These are phyloP conservation scores for Leptinotarsa defecta DNA, from an alignment of 1,140 invertebrate species.

Conservation along the genomic window DNA sequence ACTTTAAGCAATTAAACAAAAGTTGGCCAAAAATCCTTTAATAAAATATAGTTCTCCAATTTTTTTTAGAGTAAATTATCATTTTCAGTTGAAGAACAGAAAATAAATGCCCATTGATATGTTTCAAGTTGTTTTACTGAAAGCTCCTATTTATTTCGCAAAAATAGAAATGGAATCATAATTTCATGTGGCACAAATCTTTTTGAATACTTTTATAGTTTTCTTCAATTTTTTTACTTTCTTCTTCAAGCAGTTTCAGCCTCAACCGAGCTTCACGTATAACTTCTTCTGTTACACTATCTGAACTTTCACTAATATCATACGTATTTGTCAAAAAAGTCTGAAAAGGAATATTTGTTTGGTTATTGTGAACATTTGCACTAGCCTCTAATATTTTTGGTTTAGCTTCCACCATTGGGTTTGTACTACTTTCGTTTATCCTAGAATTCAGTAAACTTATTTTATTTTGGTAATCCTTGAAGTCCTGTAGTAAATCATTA, in stretches of 20 bases:
- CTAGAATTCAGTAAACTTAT: conserved; percentile 10
- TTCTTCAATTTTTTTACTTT: conserved; percentile 21
- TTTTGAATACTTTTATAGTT: conserved; percentile 10
- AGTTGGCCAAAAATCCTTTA: background rate
- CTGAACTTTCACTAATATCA: conserved; percentile 1
- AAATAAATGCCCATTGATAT: too few relatives aligned
- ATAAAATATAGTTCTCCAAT: background rate
- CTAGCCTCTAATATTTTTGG: background rate
- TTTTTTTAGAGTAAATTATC: too few relatives aligned
- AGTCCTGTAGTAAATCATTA: conserved; percentile 5
- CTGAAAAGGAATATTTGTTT: too few relatives aligned
- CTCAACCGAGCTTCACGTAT: conserved; percentile 10
- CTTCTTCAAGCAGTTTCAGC: conserved; percentile 25
- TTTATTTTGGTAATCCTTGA: background rate
- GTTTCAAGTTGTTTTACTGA: background rate
- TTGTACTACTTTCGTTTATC: background rate
- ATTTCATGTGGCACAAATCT: background rate
- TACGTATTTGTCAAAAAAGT: background rate
- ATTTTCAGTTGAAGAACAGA: too few relatives aligned
- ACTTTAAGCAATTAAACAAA: too few relatives aligned
- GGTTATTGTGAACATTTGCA: background rate
- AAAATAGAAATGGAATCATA: background rate
- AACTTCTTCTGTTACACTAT: conserved; percentile 22
- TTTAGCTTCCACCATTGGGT: background rate
- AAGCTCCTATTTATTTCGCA: background rate